These are phyloP conservation scores for Vireo altiloquus DNA, from an alignment of 2,113 vertebrate species.

Conservation along the genomic window DNA sequence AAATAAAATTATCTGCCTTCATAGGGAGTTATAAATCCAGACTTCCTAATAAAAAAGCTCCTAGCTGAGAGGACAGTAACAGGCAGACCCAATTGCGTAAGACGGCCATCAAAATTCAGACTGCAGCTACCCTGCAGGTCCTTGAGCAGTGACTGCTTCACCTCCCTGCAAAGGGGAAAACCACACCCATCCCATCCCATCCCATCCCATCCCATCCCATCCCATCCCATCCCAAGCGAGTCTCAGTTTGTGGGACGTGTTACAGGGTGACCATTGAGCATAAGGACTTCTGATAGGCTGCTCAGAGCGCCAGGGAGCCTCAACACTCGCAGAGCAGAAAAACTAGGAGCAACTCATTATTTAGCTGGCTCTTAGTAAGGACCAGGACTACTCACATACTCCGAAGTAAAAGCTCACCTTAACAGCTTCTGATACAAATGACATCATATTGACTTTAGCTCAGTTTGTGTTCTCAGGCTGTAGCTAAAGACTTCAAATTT, in stretches of 20 bases:
- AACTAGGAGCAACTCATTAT: not conserved
- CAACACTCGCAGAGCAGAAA: not conserved
- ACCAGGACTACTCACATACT: not conserved
- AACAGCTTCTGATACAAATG: not conserved
- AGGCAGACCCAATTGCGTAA: accelerated
- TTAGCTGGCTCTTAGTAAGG: not conserved
- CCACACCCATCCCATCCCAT: accelerated
- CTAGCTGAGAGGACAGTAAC: not conserved
- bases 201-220: not conserved
- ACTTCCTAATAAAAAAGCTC: not conserved
- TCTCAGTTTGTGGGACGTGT: not conserved
- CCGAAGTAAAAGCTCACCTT: not conserved
- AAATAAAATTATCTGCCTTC: not conserved
- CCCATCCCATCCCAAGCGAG: not conserved
- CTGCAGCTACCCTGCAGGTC: not conserved
- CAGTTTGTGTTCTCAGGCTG: not conserved
- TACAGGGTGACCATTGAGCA: not conserved
- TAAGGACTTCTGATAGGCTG: not conserved
- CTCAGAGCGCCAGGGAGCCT: not conserved
- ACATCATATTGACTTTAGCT: not conserved
- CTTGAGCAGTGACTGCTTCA: not conserved
- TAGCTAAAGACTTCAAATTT: not conserved
- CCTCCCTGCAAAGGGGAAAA: not conserved
- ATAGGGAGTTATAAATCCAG: not conserved
- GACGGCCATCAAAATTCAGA: not conserved